Base-by-base conservation (phyloP, 2,113 vertebrate genomes). In the Xyliphius kryptos region DNA sequence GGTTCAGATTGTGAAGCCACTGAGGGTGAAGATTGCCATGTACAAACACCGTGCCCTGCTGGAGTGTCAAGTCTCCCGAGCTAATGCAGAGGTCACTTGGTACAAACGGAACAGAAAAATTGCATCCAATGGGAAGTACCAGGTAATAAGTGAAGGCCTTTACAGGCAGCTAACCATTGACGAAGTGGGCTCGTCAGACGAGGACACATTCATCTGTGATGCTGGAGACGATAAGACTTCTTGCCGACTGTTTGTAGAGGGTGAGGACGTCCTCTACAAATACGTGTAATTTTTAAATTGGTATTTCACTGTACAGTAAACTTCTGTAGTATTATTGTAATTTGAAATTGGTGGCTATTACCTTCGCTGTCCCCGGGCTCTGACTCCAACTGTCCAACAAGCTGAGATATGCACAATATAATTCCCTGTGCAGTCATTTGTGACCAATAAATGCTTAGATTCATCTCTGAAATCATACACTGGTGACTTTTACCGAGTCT, bases 201-300 rank as follows among this genome's bases (percentile, higher is more conserved):
- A 98, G 64, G 96, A 92, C 71, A 86, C 81, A 0, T 98, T 97
- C 65, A 94, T 85, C 0, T 98, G 96, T 2, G 93, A 98, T 1
- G 92, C 94, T 0, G 85, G 84, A 0, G 91, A 97, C 9, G 91
- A 92, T 68, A 86, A 86, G 77, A 96, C 90, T 54, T 91, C 88
- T 0, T 95, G 94, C 50, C 89, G 90, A 69, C 91, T 98, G 77
- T 88, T 94, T 0, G 92, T 98, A 53, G 96, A 98, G 88, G 94
- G 96, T 98, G 80, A 56, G 70, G 74, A 26, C 48, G 19, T 46
- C 46, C 3, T 47, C 11, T 56, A 19, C 54, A 19, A 6, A 20
- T 26, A 56, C 13, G 2, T 1, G 6, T 17, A n/a, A n/a, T 15
- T 37, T 19, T 5, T 4, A 38, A 10, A 38, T 6, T 38, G n/a